A percentile compares a stretch with the other conserved stretches of the same genome.
phyloP scores from a whole-genome alignment of 2,888 invertebrate genomes.

The Eledona agricola region DNA sequence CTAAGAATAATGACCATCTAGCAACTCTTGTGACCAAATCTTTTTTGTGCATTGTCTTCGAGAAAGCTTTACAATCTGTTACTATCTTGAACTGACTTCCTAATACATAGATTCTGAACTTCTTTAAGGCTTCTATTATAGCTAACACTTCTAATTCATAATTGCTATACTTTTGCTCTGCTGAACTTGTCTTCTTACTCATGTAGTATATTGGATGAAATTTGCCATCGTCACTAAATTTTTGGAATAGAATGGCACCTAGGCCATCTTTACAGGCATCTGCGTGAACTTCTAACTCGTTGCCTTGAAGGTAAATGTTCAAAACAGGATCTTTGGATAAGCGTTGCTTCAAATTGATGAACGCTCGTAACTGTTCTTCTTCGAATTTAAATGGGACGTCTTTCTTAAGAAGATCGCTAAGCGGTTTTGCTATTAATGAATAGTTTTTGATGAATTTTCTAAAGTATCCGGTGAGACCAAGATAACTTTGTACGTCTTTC shows the following conservation, averaged over 20 bases:
- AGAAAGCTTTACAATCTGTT: slow-evolving; percentile 53
- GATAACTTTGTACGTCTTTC: slow-evolving; percentile 50
- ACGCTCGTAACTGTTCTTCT: slow-evolving; percentile 17
- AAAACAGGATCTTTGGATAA: slow-evolving; percentile 37
- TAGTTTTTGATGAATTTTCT: slow-evolving; percentile 53
- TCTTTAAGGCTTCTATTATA: slow-evolving; percentile 51
- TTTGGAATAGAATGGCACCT: slow-evolving; percentile 39
- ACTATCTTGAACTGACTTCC: slow-evolving; percentile 50
- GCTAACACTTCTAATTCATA: slow-evolving; percentile 56
- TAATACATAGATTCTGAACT: slow-evolving; percentile 52
- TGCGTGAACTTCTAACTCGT: slow-evolving; percentile 37
- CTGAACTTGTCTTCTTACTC: slow-evolving; percentile 42
- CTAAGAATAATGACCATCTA: slow-evolving; percentile 48
- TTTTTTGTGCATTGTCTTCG: slow-evolving; percentile 51
- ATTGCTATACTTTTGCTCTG: slow-evolving; percentile 45
- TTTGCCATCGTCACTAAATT: slow-evolving; percentile 30
- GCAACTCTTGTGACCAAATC: slow-evolving; percentile 48
- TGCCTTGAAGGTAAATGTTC: slow-evolving; percentile 35
- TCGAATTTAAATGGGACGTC: slow-evolving; percentile 42
- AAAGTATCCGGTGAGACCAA: slow-evolving; percentile 54
- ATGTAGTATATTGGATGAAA: slow-evolving; percentile 45
- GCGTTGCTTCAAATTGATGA: slow-evolving; percentile 34
- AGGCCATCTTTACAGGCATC: slow-evolving; percentile 40
- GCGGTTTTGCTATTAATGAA: slow-evolving; percentile 50
- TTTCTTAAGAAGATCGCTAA: slow-evolving; percentile 49